phyloP scores from a whole-genome alignment of 2,888 invertebrate genomes.

The Malachius bipustulatus region DNA sequence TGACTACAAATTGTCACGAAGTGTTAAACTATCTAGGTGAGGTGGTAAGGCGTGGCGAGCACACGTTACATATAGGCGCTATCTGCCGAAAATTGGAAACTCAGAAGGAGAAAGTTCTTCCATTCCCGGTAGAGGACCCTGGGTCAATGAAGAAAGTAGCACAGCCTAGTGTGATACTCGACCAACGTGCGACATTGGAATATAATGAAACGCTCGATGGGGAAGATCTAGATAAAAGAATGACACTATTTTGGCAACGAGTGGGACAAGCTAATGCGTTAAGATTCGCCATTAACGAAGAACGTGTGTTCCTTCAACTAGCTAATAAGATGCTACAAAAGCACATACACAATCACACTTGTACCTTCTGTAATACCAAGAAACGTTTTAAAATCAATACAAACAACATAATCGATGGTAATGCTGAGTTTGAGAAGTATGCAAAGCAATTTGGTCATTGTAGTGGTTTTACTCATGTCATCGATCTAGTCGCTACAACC shows the following conservation, averaged over 20 bases:
- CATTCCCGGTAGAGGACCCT: slow-evolving; percentile 24
- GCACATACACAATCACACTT: slow-evolving; percentile 20
- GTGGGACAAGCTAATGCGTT: neutral
- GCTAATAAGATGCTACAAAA: slow-evolving; percentile 27
- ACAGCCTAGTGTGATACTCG: neutral
- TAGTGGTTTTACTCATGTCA: too few relatives aligned
- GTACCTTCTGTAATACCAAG: slow-evolving; percentile 22
- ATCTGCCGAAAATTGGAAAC: slow-evolving; percentile 59
- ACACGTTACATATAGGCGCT: slow-evolving; percentile 46
- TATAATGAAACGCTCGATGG: neutral
- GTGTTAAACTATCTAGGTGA: slow-evolving; percentile 43
- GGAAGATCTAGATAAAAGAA: neutral
- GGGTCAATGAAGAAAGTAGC: neutral
- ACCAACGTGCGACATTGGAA: too few relatives aligned
- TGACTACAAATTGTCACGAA: slow-evolving; percentile 51
- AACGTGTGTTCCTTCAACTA: slow-evolving; percentile 26
- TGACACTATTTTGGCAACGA: neutral
- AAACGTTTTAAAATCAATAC: too few relatives aligned
- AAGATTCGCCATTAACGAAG: slow-evolving; percentile 24
- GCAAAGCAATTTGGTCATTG: too few relatives aligned
- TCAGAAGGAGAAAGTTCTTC: slow-evolving; percentile 42
- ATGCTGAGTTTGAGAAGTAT: too few relatives aligned
- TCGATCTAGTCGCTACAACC: too few relatives aligned
- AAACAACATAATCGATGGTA: too few relatives aligned
- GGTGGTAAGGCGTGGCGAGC: slow-evolving; percentile 45